phyloP scores from a whole-genome alignment of 2,113 vertebrate species.

The Zootoca vivipara region DNA sequence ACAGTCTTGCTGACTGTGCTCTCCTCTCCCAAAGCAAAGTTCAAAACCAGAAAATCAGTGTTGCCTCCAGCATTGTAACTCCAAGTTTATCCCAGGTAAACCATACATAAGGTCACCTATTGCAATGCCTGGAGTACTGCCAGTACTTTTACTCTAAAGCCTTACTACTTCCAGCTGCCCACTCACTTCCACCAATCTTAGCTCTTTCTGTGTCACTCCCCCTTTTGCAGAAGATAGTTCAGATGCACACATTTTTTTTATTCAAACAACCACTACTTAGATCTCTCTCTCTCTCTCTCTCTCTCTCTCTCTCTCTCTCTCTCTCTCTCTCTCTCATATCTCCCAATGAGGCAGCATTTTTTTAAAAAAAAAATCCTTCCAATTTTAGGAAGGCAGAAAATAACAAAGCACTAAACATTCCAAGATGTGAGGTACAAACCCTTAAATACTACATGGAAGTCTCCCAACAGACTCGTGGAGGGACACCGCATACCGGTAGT shows the following conservation, averaged over 20 bases:
- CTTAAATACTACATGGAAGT: background rate
- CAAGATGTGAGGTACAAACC: background rate
- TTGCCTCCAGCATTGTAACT: conserved; percentile 13
- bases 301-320: too few species aligned
- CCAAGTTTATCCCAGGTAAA: conserved; percentile 15
- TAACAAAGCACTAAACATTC: background rate
- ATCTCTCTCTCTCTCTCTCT: too few species aligned
- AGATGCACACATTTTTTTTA: background rate
- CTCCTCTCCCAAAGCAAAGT: background rate
- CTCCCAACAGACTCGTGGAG: background rate
- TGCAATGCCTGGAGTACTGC: conserved; percentile 3
- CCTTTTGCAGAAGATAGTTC: background rate
- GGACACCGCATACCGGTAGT: background rate
- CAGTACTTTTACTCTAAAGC: background rate
- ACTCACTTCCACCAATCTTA: background rate
- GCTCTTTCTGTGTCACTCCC: conserved; percentile 20
- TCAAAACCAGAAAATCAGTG: background rate
- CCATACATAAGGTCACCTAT: conserved; percentile 14
- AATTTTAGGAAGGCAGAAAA: background rate
- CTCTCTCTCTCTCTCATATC: too few species aligned
- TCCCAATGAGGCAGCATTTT: background rate
- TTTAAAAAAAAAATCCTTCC: background rate
- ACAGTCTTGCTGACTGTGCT: too few species aligned
- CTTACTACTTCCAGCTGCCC: background rate
- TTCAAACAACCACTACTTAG: background rate